Evolutionary conservation across 2,797 vertebrate genomes (phyloP), one percentile per base, ranked within the genome.

Genomic region (Propithecus perrieri): DNA sequence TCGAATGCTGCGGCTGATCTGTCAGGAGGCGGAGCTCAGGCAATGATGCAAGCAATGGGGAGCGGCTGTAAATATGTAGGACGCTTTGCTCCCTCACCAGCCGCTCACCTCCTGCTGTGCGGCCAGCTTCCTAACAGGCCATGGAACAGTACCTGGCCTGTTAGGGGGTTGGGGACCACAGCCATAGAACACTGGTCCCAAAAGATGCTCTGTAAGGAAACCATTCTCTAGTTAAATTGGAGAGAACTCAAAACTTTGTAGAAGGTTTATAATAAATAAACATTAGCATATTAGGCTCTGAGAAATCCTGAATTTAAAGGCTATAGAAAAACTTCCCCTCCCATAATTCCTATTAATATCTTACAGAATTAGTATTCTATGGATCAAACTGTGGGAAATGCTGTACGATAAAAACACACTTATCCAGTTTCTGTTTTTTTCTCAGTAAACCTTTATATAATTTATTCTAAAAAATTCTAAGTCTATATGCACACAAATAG

Each of bases 401-500:
- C 38, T 89, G 15, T 50, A 57, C 17, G 28, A 65, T 26, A 89
- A 50, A 92, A 94, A 90, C 74, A 87, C 2, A 61, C 28, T 83
- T 80, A 71, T 71, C 55, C 22, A 69, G 63, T 75, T 85, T 93
- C 28, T 6, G 38, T 26, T 38, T 88, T 71, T 92, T 78, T 13
- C n/a, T 81, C 35, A 83, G n/a, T 75, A 84, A 78, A 79, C 67
- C 63, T 74, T 67, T 83, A 48, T 4, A 17, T 84, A 57, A 80
- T 74, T 55, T n/a, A 89, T 59, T 92, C 7, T 30, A 50, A 74
- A 95, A 93, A 59, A 83, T 79, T 79, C 26, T 71, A 92, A 90
- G 20, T 69, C 18, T 30, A 18, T 89, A 59, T 13, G 5, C 13
- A 96, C 38, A 93, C 50, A 93, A 57, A 53, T 12, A 79, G 74